These are phyloP conservation scores for Cephus sareptanus DNA, from an alignment of 2,888 invertebrate genomes.

Conservation along the genomic window DNA sequence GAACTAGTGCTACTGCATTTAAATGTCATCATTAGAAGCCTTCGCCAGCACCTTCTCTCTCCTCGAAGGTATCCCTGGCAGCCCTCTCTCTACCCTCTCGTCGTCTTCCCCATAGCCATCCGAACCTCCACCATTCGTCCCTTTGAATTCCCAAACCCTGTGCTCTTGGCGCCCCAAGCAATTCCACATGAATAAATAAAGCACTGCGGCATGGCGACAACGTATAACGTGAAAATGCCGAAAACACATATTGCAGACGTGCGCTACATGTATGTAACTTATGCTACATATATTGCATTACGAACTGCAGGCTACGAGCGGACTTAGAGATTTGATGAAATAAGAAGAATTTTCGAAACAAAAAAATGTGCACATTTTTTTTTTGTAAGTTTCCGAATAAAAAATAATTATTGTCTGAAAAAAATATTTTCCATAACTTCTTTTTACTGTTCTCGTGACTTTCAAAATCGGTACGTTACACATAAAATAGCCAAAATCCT, in stretches of 20 bases:
- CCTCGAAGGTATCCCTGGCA: slow-evolving; percentile 25
- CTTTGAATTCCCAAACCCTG: slow-evolving; percentile 36
- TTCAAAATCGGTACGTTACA: not conserved
- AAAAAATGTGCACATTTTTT: not conserved
- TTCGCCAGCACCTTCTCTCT: slow-evolving; percentile 45
- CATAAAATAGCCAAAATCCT: not conserved
- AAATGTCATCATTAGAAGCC: slow-evolving; percentile 66
- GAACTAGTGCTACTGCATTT: slow-evolving; percentile 66
- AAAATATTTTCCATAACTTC: too few relatives aligned
- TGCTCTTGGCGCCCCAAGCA: slow-evolving; percentile 35
- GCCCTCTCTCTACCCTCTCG: slow-evolving; percentile 24
- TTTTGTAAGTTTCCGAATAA: not conserved
- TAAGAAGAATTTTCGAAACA: not conserved
- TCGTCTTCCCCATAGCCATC: slow-evolving; percentile 19
- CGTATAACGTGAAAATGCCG: slow-evolving; percentile 13
- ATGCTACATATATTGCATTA: not conserved
- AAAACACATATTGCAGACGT: not conserved
- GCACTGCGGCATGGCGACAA: slow-evolving; percentile 36
- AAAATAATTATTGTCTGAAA: too few relatives aligned
- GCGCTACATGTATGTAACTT: not conserved
- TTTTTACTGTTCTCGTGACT: too few relatives aligned
- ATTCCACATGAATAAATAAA: slow-evolving; percentile 61
- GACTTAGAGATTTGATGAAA: not conserved
- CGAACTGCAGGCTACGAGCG: not conserved
- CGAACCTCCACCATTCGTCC: slow-evolving; percentile 11